Conservation (phyloP, 2,797 vertebrate genomes). For the Macropus fuliginosus region DNA sequence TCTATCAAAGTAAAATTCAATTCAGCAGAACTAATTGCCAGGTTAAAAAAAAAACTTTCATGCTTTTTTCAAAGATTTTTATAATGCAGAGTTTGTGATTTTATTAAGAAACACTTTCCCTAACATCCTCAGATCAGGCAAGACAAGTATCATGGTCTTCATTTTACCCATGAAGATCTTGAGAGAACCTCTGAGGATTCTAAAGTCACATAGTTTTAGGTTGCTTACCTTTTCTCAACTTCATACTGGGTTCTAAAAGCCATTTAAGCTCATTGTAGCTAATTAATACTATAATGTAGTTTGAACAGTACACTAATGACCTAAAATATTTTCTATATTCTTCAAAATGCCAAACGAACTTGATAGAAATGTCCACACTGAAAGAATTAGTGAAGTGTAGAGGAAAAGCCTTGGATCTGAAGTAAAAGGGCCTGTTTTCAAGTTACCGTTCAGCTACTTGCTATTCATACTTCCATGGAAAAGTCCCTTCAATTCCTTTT, state of each 20-base stretch:
- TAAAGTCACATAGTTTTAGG: background rate
- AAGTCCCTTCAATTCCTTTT: background rate
- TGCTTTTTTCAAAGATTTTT: background rate
- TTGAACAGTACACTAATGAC: background rate
- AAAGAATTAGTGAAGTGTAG: background rate
- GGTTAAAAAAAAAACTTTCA: background rate
- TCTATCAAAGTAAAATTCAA: background rate
- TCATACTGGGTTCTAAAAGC: background rate
- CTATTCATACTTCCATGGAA: background rate
- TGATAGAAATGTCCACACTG: background rate
- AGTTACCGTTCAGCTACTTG: background rate
- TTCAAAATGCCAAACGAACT: background rate
- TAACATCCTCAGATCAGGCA: background rate
- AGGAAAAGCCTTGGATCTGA: background rate
- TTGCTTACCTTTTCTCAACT: background rate
- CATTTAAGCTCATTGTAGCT: background rate
- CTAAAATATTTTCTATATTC: background rate
- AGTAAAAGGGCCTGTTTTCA: background rate
- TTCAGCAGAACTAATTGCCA: background rate
- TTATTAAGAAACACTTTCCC: background rate
- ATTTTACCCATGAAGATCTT: background rate
- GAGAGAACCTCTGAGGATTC: background rate
- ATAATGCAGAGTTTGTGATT: background rate
- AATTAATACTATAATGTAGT: background rate
- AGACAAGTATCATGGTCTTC: background rate